Conservation (phyloP, 1,140 invertebrate species). For the Caerostris extrusa region DNA sequence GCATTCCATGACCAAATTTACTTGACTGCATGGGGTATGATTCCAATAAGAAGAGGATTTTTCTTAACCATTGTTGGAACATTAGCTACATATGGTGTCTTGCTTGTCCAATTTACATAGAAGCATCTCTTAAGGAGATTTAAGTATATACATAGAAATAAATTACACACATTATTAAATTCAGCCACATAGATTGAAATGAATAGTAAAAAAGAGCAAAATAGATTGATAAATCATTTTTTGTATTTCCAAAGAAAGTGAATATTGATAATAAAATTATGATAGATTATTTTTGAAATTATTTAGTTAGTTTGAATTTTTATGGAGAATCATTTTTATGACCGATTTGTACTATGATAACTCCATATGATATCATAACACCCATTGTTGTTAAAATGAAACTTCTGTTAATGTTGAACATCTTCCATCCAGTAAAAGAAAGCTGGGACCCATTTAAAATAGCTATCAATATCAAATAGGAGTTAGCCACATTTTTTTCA, state of each 20-base stretch:
- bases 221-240: too few species aligned
- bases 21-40: conserved; percentile 70
- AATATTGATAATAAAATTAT: too few species aligned
- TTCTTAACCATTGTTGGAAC: conserved; percentile 71
- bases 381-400: conserved; percentile 75
- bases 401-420: conserved; percentile 75
- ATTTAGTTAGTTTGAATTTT: not conserved
- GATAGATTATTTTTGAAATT: too few species aligned
- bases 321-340: conserved; percentile 14
- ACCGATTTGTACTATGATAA: conserved; percentile 70
- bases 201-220: too few species aligned
- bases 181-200: too few species aligned
- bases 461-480: conserved; percentile 40
- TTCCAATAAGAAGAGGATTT: conserved; percentile 67
- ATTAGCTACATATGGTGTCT: conserved; percentile 66
- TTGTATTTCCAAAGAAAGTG: too few species aligned
- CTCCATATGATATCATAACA: conserved; percentile 75
- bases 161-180: too few species aligned
- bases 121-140: not conserved
- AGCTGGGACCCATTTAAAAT: conserved; percentile 68
- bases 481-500: not conserved
- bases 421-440: conserved; percentile 69
- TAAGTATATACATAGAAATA: too few species aligned
- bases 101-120: conserved; percentile 66
- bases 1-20: conserved; percentile 52